phyloP scores from a whole-genome alignment of 2,888 invertebrate species.

The Acrobasis suavella region DNA sequence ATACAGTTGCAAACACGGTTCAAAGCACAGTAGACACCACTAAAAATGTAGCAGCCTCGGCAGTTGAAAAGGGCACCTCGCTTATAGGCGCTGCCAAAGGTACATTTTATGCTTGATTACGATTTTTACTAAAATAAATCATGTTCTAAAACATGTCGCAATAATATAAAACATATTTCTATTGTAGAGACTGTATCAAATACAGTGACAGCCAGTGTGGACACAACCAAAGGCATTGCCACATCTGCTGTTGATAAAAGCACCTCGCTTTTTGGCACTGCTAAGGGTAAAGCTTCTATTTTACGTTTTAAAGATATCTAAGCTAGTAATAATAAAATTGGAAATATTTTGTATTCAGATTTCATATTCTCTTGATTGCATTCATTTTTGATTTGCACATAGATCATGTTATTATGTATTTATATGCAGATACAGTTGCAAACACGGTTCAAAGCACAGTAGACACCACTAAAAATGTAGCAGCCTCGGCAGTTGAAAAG shows the following conservation, averaged over 20 bases:
- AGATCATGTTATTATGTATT: not conserved
- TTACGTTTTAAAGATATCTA: not conserved
- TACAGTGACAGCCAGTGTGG: not conserved
- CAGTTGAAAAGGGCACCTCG: slow-evolving; percentile 40
- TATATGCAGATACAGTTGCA: slow-evolving; percentile 46
- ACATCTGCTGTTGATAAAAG: slow-evolving; percentile 43
- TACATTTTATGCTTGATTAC: not conserved
- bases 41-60: slow-evolving; percentile 43
- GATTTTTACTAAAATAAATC: no score
- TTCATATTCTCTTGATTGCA: no score
- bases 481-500: slow-evolving; percentile 46
- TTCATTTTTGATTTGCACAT: no score
- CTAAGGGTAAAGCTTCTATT: slow-evolving; percentile 2
- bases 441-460: slow-evolving; percentile 46
- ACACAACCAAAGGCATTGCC: slow-evolving; percentile 46
- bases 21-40: slow-evolving; percentile 40
- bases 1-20: slow-evolving; percentile 41
- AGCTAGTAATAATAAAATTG: no score
- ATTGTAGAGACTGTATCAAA: slow-evolving; percentile 33
- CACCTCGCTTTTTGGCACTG: slow-evolving; percentile 23
- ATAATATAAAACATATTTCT: not conserved
- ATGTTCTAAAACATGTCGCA: not conserved
- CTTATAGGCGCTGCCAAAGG: slow-evolving; percentile 1
- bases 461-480: slow-evolving; percentile 53
- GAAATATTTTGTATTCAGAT: no score